phyloP scores from a whole-genome alignment of 2,888 invertebrate genomes.

The Pristionchus fissidentatus region DNA sequence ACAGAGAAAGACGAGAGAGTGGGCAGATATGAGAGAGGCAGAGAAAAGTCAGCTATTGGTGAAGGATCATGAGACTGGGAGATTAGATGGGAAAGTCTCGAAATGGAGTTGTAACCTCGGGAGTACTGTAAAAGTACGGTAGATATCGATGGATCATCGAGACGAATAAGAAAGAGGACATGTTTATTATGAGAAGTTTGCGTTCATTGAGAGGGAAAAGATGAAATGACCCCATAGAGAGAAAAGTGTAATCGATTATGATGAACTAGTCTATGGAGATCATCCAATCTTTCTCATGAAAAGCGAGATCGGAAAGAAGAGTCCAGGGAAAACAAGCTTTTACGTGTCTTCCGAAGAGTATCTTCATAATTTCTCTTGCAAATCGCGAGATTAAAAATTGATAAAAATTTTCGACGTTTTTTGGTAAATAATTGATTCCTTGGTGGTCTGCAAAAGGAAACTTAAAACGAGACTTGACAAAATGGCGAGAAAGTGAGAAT shows the following conservation, averaged over 20 bases:
- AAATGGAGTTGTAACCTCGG: not conserved
- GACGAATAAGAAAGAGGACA: not conserved
- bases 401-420: no score
- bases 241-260: slow-evolving; percentile 14
- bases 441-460: no score
- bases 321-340: not conserved
- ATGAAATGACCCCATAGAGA: slow-evolving; percentile 1
- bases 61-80: not conserved
- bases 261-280: slow-evolving; percentile 10
- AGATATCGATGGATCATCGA: not conserved
- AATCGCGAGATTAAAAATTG: no score
- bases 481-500: slow-evolving; percentile 11
- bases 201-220: no score
- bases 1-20: not conserved
- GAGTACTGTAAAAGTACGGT: slow-evolving; percentile 18
- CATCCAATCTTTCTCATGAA: not conserved
- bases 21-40: not conserved
- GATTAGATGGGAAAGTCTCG: not conserved
- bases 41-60: not conserved
- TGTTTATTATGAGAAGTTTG: no score
- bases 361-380: no score
- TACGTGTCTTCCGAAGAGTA: no score
- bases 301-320: not conserved
- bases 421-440: no score
- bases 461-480: no score